These are phyloP conservation scores for Calliphora vomitoria DNA, from an alignment of 2,888 invertebrate species.

Conservation along the genomic window DNA sequence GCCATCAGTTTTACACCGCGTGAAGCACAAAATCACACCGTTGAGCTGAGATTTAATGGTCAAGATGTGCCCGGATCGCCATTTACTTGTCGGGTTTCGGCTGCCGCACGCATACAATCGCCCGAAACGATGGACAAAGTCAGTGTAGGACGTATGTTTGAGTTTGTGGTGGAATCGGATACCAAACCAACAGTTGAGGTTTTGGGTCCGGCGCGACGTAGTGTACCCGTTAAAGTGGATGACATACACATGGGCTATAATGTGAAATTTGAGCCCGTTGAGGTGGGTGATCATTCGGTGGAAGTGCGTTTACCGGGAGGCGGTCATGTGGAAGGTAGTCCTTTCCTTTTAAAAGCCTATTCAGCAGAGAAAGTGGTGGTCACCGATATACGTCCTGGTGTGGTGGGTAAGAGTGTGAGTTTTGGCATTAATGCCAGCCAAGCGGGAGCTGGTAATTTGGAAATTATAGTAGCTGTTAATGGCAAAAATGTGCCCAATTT, in stretches of 20 bases:
- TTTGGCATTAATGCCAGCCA: conserved; percentile 95
- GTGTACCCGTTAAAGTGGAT: conserved; percentile 88
- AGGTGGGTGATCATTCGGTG: conserved; percentile 97
- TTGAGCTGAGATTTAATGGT: conserved; percentile 97
- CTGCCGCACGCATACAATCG: conserved; percentile 93
- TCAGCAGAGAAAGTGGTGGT: conserved; percentile 97
- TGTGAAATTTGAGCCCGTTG: conserved; percentile 92
- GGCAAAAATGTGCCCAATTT: conserved; percentile 99
- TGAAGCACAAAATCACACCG: conserved; percentile 95
- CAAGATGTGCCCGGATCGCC: conserved; percentile 94
- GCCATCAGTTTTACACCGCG: conserved; percentile 98
- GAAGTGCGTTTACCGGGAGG: conserved; percentile 89
- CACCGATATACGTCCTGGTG: conserved; percentile 95
- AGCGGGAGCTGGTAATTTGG: conserved; percentile 97
- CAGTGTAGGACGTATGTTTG: conserved; percentile 92
- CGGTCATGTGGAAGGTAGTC: conserved; percentile 96
- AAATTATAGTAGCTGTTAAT: conserved; percentile 98
- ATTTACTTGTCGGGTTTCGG: conserved; percentile 87
- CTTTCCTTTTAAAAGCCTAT: conserved; percentile 97
- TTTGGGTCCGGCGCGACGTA: conserved; percentile 89
- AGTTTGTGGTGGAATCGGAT: conserved; percentile 94
- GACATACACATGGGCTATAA: conserved; percentile 85
- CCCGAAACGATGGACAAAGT: conserved; percentile 95
- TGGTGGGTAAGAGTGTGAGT: conserved; percentile 96
- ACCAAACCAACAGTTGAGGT: conserved; percentile 93